These are phyloP conservation scores for Accipiter cooperii DNA, from an alignment of 2,113 vertebrate genomes.

Conservation along the genomic window DNA sequence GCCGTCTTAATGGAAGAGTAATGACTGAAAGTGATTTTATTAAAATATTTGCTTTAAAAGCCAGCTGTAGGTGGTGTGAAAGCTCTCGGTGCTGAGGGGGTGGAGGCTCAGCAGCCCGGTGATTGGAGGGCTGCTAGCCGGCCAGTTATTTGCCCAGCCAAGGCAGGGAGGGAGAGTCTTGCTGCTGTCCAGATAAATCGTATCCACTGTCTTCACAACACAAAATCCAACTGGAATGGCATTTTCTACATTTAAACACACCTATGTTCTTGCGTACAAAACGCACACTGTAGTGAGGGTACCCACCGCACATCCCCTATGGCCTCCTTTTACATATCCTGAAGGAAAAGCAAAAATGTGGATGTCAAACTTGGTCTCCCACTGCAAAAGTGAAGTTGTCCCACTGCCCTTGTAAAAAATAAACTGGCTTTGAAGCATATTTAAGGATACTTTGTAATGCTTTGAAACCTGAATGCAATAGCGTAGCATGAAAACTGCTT, in stretches of 20 bases:
- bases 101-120: slow-evolving; percentile 34
- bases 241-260: neutral
- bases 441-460: neutral
- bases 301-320: too few species aligned
- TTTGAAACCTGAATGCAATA: neutral
- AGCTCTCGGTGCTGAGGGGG: neutral
- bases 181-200: neutral
- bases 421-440: neutral
- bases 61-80: neutral
- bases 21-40: neutral
- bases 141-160: slow-evolving; percentile 3
- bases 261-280: neutral
- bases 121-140: slow-evolving; percentile 45
- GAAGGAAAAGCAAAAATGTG: neutral
- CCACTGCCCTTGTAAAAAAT: neutral
- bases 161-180: neutral
- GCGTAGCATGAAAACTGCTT: neutral
- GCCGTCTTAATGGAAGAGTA: neutral
- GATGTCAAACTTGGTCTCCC: neutral
- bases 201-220: neutral
- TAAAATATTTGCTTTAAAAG: slow-evolving; percentile 21
- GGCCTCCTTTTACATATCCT: neutral
- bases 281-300: rapidly evolving
- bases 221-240: neutral
- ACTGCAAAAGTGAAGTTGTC: neutral